Evolutionary conservation across 2,888 invertebrate species (phyloP), one percentile per base, ranked within the genome.

Genomic region (Clepsis dumicolana): DNA sequence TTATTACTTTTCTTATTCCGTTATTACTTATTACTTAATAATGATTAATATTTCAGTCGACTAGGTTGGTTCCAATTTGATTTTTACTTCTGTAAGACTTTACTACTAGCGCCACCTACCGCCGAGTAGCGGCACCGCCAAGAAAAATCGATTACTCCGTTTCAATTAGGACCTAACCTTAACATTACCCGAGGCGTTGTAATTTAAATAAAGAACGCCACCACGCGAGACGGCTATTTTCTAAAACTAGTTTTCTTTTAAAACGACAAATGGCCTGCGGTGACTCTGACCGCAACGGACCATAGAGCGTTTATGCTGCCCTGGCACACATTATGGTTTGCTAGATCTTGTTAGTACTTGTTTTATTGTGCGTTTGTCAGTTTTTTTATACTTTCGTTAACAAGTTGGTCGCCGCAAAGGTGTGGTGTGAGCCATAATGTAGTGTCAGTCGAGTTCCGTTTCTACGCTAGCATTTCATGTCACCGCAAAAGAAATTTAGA

Each of bases 31-130:
- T 18, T 4, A 18, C 38, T n/a, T 10, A 38, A 8, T 32, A 38
- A n/a, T 14, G n/a, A n/a, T 38, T n/a, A n/a, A 1, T n/a, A 38
- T 25, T 16, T 7, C 10, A 44, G 24, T 24, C 8, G 27, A 44
- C 18, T 38, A 14, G 8, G 10, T 25, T 18, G 25, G 24, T 25
- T 59, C n/a, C n/a, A 27, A 18, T n/a, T 25, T 14, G 4, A 59
- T 14, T 25, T 16, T 41, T 21, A 18, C 10, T 57, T 41, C 25
- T 25, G 16, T 16, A 16, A 59, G 41, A 59, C 5, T 35, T 8
- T 74, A 70, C 68, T 64, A 61, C 74, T 79, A 87, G 65, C 87
- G 90, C 91, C 93, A 91, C 88, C 93, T 93, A 80, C 71, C 80
- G 84, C 53, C 75, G 85, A 86, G 85, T 90, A 89, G 92, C 85